Conservation (phyloP, 2,113 vertebrate species). For the Strix aluco region DNA sequence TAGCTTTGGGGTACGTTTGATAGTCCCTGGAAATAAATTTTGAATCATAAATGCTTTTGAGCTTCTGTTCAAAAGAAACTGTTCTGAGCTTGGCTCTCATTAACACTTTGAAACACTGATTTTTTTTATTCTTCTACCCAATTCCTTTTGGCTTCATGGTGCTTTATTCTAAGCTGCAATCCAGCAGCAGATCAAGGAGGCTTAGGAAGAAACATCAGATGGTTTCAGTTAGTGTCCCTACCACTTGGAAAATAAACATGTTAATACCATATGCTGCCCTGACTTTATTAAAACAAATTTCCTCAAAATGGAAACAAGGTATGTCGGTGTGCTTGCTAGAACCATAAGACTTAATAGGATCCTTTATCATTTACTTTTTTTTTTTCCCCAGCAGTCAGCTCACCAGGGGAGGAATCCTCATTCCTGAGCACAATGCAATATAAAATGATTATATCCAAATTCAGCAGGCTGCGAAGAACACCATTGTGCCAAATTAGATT, state of each 20-base stretch:
- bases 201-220: slow-evolving; percentile 62
- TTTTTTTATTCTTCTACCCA: neutral
- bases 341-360: neutral
- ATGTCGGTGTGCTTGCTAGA: neutral
- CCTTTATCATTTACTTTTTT: neutral
- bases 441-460: neutral
- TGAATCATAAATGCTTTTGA: neutral
- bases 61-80: neutral
- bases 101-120: neutral
- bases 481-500: neutral
- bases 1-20: neutral
- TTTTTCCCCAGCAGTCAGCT: neutral
- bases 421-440: neutral
- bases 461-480: neutral
- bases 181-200: slow-evolving; percentile 66
- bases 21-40: slow-evolving; percentile 1
- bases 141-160: neutral
- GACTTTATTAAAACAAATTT: slow-evolving; percentile 31
- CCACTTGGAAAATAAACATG: slow-evolving; percentile 31
- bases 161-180: slow-evolving; percentile 57
- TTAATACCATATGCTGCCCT: slow-evolving; percentile 29
- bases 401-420: neutral
- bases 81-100: neutral
- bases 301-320: neutral
- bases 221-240: slow-evolving; percentile 33